phyloP scores from a whole-genome alignment of 2,888 invertebrate species.

The Cyclophora albipunctata region DNA sequence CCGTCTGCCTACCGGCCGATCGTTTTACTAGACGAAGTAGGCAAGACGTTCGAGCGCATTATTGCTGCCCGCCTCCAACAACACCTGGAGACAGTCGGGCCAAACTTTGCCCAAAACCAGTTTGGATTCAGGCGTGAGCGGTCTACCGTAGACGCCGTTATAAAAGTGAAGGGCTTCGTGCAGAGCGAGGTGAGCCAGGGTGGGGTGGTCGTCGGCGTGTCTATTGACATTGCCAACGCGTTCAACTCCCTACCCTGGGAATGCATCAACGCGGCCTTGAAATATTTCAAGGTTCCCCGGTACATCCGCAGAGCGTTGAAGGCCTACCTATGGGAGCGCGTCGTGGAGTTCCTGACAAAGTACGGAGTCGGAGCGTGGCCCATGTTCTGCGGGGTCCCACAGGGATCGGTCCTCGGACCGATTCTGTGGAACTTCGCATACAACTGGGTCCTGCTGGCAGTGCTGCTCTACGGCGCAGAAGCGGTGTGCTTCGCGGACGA shows the following conservation, averaged over 20 bases:
- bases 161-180: neutral
- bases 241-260: conserved; percentile 17
- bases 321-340: neutral
- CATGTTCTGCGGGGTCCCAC: too few species aligned
- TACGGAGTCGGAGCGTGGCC: neutral
- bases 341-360: neutral
- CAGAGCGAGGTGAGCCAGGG: too few species aligned
- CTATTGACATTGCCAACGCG: conserved; percentile 9
- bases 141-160: neutral
- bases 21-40: conserved; percentile 9
- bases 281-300: neutral
- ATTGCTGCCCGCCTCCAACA: neutral
- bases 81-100: neutral
- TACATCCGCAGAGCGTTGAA: neutral
- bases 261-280: conserved; percentile 7
- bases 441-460: too few species aligned
- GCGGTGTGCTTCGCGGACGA: too few species aligned
- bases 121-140: neutral
- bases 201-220: too few species aligned
- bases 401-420: too few species aligned
- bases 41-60: neutral
- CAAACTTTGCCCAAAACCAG: neutral
- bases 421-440: too few species aligned
- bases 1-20: conserved; percentile 8
- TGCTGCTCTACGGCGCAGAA: too few species aligned